Percentiles rank a stretch among this genome's conserved stretches.
Conservation (phyloP, 2,797 vertebrate species). For the Luscinia luscinia region DNA sequence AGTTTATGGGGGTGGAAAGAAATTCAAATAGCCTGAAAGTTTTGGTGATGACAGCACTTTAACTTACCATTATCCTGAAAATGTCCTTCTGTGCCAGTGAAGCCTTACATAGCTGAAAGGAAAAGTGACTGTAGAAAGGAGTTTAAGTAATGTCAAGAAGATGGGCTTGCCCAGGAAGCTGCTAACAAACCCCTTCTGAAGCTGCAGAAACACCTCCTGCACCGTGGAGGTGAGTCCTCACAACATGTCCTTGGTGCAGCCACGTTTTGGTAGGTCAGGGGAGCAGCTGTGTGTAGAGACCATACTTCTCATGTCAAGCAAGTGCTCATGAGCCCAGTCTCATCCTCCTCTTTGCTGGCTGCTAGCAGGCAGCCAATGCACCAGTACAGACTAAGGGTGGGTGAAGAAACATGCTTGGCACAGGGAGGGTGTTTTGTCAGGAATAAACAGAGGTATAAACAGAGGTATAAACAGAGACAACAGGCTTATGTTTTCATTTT, state of each 20-base stretch:
- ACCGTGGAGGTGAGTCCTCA: background rate
- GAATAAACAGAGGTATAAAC: background rate
- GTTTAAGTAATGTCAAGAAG: background rate
- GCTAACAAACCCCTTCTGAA: background rate
- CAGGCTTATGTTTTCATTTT: background rate
- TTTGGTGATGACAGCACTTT: background rate
- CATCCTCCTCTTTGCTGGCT: background rate
- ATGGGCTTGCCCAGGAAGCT: slow-evolving; percentile 24
- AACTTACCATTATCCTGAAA: slow-evolving; percentile 32
- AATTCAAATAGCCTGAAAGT: slow-evolving; percentile 25
- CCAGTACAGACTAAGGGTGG: background rate
- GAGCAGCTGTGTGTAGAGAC: background rate
- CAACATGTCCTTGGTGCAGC: background rate
- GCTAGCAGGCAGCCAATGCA: background rate
- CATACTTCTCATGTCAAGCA: background rate
- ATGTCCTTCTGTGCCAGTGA: background rate
- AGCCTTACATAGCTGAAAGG: background rate
- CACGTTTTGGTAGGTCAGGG: background rate
- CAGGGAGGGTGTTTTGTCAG: background rate
- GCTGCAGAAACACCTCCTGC: background rate
- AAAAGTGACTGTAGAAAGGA: background rate
- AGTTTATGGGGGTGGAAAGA: background rate
- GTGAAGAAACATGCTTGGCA: background rate
- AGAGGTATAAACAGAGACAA: background rate
- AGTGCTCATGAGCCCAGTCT: background rate